A percentile compares a stretch with the other conserved stretches of the same genome.
These are phyloP conservation scores for Chymomyza amoena DNA, from an alignment of 2,888 invertebrate genomes.

Conservation along the genomic window DNA sequence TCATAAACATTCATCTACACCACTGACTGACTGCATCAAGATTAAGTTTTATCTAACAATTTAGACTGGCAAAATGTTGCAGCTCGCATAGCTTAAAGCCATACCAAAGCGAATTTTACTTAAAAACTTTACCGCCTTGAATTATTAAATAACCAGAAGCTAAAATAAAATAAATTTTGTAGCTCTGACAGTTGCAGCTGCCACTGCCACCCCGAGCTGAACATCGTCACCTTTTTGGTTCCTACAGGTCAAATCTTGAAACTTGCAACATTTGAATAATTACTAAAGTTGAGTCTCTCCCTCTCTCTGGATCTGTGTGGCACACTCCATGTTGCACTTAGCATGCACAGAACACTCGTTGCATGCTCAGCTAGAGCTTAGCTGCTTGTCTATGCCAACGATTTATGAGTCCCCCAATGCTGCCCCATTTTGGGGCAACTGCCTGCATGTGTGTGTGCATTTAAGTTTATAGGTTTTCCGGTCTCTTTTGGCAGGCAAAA, in stretches of 20 bases:
- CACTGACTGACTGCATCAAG: too few relatives aligned
- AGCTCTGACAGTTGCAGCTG: not conserved
- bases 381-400: slow-evolving; percentile 20
- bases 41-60: not conserved
- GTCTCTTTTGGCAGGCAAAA: not conserved
- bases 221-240: slow-evolving; percentile 46
- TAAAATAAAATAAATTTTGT: not conserved
- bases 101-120: not conserved
- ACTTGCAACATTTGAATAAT: slow-evolving; percentile 60
- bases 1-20: too few relatives aligned
- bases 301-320: not conserved
- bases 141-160: not conserved
- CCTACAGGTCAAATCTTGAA: not conserved
- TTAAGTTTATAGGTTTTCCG: not conserved
- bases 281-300: slow-evolving; percentile 54
- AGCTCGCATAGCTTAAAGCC: not conserved
- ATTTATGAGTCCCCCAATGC: slow-evolving; percentile 56
- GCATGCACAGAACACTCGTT: slow-evolving; percentile 4
- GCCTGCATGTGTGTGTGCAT: not conserved
- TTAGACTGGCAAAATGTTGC: not conserved
- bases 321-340: slow-evolving; percentile 1
- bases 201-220: too few relatives aligned
- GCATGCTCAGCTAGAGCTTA: not conserved
- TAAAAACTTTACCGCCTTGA: not conserved
- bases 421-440: not conserved